Percentiles rank a stretch among this genome's conserved stretches.
Evolutionary conservation across 2,888 invertebrate species (phyloP).

Genomic region (Marronus borbonicus): DNA sequence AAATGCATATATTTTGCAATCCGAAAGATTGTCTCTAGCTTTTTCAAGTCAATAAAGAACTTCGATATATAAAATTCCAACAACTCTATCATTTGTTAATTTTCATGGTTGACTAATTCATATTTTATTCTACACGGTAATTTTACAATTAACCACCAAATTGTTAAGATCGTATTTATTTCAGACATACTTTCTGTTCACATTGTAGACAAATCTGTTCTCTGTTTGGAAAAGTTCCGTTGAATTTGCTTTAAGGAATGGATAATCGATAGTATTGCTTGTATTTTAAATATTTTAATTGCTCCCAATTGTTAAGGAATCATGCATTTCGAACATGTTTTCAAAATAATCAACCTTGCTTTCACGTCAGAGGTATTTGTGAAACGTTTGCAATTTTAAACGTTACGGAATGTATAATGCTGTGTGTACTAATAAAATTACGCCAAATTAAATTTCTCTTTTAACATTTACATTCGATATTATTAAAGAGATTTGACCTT

Average conservation of each 20-base stretch:
- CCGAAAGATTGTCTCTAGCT: too few relatives aligned
- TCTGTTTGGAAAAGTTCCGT: too few relatives aligned
- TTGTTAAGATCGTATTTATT: too few relatives aligned
- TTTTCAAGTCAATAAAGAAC: too few relatives aligned
- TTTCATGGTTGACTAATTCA: too few relatives aligned
- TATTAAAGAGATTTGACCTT: conserved; percentile 43
- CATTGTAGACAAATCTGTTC: too few relatives aligned
- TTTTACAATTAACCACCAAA: too few relatives aligned
- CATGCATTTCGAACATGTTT: conserved; percentile 30
- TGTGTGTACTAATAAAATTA: conserved; percentile 41
- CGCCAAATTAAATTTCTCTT: conserved; percentile 47
- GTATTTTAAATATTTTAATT: conserved; percentile 32
- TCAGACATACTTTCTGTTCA: neutral
- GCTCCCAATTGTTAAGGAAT: conserved; percentile 28
- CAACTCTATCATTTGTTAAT: too few relatives aligned
- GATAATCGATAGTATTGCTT: neutral
- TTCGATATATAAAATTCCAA: too few relatives aligned
- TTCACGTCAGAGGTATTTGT: conserved; percentile 34
- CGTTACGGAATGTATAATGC: conserved; percentile 19
- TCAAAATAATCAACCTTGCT: conserved; percentile 43
- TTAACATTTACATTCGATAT: conserved; percentile 44
- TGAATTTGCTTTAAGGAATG: too few relatives aligned
- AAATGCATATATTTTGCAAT: too few relatives aligned
- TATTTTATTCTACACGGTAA: too few relatives aligned
- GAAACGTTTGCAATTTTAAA: conserved; percentile 44